Percentiles rank a stretch among this genome's conserved stretches.
phyloP scores from a whole-genome alignment of 2,113 vertebrate genomes.

The Micromys minutus region DNA sequence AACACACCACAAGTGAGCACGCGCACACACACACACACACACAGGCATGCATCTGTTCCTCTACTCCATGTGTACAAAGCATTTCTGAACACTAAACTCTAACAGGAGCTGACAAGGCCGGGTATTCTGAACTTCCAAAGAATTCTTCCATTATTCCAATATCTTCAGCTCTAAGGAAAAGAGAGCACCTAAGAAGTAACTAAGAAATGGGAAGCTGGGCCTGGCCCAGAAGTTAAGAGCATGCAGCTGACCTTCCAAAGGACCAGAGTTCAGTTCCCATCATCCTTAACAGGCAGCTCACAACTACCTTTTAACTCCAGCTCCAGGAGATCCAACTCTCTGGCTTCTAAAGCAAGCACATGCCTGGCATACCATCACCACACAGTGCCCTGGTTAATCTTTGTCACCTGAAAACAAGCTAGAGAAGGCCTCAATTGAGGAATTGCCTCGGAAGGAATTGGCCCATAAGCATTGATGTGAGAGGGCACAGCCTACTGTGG shows the following conservation, averaged over 20 bases:
- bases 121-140: constrained; percentile 31
- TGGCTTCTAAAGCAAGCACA: background rate
- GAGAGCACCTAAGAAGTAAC: background rate
- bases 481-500: background rate
- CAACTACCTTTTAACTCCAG: background rate
- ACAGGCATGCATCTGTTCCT: background rate
- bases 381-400: background rate
- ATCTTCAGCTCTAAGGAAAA: background rate
- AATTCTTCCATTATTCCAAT: background rate
- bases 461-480: background rate
- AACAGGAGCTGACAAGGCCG: background rate
- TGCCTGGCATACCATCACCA: too few species aligned
- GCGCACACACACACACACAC: background rate
- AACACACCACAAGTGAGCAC: too few species aligned
- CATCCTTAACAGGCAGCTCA: background rate
- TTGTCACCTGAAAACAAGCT: background rate
- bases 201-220: background rate
- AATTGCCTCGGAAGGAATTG: background rate
- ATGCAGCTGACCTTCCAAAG: background rate
- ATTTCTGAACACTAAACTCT: constrained; percentile 1
- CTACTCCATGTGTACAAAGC: constrained; percentile 10
- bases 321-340: background rate
- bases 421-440: background rate
- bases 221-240: background rate
- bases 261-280: background rate